These are phyloP conservation scores for Melinopterus prodromus DNA, from an alignment of 2,888 invertebrate genomes.

Conservation along the genomic window DNA sequence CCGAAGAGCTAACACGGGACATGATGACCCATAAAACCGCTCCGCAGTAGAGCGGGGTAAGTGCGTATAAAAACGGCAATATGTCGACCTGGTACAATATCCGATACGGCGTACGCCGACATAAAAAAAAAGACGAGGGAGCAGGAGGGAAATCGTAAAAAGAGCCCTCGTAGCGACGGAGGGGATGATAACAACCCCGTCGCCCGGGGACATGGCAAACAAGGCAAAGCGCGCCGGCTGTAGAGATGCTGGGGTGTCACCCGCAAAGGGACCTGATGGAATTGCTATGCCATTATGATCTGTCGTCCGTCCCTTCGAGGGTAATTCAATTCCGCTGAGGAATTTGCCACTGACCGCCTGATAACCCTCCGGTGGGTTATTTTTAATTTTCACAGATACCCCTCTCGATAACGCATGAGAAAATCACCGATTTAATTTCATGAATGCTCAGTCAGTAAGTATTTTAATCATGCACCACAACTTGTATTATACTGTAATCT, in stretches of 20 bases:
- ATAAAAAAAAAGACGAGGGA: not conserved
- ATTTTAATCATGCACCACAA: no score
- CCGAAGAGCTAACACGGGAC: slow-evolving; percentile 38
- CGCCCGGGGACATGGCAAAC: not conserved
- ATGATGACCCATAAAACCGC: slow-evolving; percentile 44
- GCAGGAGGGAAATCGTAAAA: not conserved
- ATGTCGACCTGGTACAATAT: not conserved
- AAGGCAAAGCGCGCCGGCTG: not conserved
- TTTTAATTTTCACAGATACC: not conserved
- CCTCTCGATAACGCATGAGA: not conserved
- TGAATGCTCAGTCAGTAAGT: no score
- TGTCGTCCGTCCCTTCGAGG: not conserved
- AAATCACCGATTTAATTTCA: no score
- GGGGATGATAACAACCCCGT: not conserved
- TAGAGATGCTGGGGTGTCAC: not conserved
- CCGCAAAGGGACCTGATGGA: slow-evolving; percentile 4
- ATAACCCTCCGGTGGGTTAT: not conserved
- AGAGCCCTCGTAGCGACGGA: not conserved
- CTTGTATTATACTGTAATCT: no score
- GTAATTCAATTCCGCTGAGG: not conserved
- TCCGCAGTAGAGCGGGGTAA: slow-evolving; percentile 20
- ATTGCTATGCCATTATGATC: slow-evolving; percentile 4
- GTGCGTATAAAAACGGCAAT: slow-evolving; percentile 4
- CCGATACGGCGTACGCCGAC: not conserved
- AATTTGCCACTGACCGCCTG: not conserved